A percentile compares a stretch with the other conserved stretches of the same genome.
These are phyloP conservation scores for Hoplostethus atlanticus DNA, from an alignment of 2,797 vertebrate species.

Conservation along the genomic window DNA sequence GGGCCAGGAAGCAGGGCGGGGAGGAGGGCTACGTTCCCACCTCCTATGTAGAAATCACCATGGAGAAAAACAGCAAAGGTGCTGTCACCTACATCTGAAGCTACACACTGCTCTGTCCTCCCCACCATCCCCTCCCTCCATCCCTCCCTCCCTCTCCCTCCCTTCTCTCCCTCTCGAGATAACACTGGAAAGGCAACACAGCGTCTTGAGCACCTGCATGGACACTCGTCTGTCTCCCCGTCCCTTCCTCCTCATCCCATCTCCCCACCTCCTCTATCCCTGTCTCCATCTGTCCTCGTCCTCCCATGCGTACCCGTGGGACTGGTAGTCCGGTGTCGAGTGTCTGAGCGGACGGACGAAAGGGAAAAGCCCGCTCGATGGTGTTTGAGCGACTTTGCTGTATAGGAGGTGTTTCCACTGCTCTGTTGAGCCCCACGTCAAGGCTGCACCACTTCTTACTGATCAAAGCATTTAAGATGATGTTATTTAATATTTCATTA, in stretches of 20 bases:
- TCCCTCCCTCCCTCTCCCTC: constrained; percentile 15
- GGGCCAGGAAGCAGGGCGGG: constrained; percentile 94
- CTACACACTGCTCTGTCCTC: constrained; percentile 58
- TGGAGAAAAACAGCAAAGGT: constrained; percentile 99
- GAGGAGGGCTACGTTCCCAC: constrained; percentile 99
- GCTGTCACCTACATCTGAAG: constrained; percentile 99
- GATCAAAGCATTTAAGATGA: constrained; percentile 67
- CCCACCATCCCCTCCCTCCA: constrained; percentile 4
- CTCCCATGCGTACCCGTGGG: constrained; percentile 36
- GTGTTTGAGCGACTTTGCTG: constrained; percentile 15
- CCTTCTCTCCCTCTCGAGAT: constrained; percentile 22
- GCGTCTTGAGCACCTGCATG: constrained; percentile 58
- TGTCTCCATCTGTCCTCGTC: constrained; percentile 29
- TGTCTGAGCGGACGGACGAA: constrained; percentile 75
- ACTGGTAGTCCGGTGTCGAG: constrained; percentile 66
- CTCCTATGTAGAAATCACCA: constrained; percentile 97
- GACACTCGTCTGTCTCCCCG: constrained; percentile 39
- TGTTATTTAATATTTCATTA: constrained; percentile 71
- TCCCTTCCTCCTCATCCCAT: constrained; percentile 31
- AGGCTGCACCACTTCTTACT: constrained; percentile 38
- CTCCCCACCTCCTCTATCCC: constrained; percentile 27
- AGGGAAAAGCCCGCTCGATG: not conserved
- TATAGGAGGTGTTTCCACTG: constrained; percentile 25
- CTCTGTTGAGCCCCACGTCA: constrained; percentile 49
- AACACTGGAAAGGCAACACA: constrained; percentile 28